Base-by-base conservation (phyloP, 2,888 invertebrate genomes). In the Drosophila gaucha region DNA sequence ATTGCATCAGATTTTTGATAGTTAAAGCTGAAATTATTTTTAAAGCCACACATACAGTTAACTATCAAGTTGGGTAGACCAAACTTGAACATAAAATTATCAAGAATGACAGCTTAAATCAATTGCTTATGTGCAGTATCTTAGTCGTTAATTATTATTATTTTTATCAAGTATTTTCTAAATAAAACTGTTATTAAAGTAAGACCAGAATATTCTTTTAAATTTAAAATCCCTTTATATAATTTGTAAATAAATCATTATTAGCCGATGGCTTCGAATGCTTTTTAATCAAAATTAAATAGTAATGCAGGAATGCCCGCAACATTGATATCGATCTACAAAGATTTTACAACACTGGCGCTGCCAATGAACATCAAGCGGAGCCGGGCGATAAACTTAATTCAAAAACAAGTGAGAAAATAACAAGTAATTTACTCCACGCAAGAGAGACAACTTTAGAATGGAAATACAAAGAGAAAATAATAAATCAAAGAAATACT, bases 401-500 rank as follows among this genome's bases (percentile, higher is more conserved):
- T 9, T 18, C 14, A 12, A 30, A 38, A 22, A 5, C 2, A n/a
- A 22, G 4, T n/a, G 44, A 1, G 3, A 30, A 10, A 3, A 24
- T 1, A 5, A 1, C 5, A 10, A 41, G 14, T 24, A 24, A 18
- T 3, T 26, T 26, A 28, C 16, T 1, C 1, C 1, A 0, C 2
- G 44, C n/a, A 46, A 9, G 9, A 0, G 6, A 14, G 8, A 9
- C 2, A 28, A 4, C 6, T 9, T 10, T 1, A 20, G 14, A 28
- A 59, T 55, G 55, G 46, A 55, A 41, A 22, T 47, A 3, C 8
- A 62, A 35, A 22, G 3, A 4, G n/a, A n/a, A n/a, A 20, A 3
- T 0, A 41, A 46, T 18, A 31, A 60, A 12, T 5, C 12, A 4
- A 55, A 49, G 10, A 67, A 44, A 30, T 9, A 44, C n/a, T 12